Conservation (phyloP, 2,888 invertebrate genomes). For the Sinohyriopsis cumingii region DNA sequence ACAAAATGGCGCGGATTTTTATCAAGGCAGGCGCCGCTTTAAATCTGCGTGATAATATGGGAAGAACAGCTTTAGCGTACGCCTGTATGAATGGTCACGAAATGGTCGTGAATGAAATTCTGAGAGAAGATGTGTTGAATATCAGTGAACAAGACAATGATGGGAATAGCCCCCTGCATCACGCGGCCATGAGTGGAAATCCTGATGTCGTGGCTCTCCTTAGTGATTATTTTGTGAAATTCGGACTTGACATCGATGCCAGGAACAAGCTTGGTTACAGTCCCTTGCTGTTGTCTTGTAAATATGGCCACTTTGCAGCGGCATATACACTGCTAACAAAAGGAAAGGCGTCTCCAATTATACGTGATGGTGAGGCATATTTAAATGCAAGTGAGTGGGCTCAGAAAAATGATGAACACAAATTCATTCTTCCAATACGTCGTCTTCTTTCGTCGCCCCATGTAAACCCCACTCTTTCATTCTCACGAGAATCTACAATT, state of each 20-base stretch:
- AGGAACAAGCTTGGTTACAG: conserved; percentile 67
- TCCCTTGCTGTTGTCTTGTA: conserved; percentile 64
- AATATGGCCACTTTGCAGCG: conserved; percentile 63
- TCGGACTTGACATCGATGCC: conserved; percentile 62
- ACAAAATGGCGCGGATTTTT: conserved; percentile 64
- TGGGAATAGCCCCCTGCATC: conserved; percentile 67
- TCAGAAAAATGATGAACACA: conserved; percentile 34
- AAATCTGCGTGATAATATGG: conserved; percentile 61
- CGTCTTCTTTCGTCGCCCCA: conserved; percentile 26
- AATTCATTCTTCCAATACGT: conserved; percentile 26
- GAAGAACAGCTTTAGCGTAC: conserved; percentile 65
- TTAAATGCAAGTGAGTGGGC: conserved; percentile 66
- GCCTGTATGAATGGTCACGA: conserved; percentile 65
- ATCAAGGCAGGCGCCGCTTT: conserved; percentile 57
- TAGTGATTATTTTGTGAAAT: conserved; percentile 51
- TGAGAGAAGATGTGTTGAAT: conserved; percentile 62
- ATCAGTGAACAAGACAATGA: conserved; percentile 66
- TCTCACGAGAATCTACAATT: conserved; percentile 59
- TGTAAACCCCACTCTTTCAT: conserved; percentile 39
- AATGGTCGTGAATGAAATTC: conserved; percentile 53
- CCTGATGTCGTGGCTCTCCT: conserved; percentile 57
- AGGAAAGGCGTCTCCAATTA: conserved; percentile 59
- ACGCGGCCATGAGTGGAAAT: conserved; percentile 62
- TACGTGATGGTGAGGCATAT: conserved; percentile 64
- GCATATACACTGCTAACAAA: conserved; percentile 58